Evolutionary conservation across 2,797 vertebrate genomes (phyloP), one percentile per base, ranked within the genome.

Genomic region (Dendrocincla tyrannina): DNA sequence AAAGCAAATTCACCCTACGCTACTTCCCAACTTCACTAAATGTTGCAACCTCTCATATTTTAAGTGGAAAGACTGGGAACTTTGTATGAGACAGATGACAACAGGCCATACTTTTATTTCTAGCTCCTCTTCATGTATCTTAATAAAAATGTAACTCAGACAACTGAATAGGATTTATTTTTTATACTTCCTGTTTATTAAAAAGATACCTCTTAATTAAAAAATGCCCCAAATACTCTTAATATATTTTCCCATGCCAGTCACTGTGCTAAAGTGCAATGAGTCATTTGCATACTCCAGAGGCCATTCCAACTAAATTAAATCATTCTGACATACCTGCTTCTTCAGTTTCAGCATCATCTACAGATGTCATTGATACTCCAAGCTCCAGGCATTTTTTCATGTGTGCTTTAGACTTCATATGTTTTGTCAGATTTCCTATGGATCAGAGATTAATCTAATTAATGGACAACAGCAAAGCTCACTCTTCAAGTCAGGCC

Each of bases 371-470:
- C 98, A 99, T 99, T 32, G 99, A 99, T 95, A 99, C 99, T 59
- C 99, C 99, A 89, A 99, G 96, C 97, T 99, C 99, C 97, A 99
- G 98, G 98, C 99, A 99, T 98, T 99, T 99, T 97, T 99, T 99
- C 98, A 99, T 99, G 95, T 99, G 99, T 96, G 99, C 99, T 98
- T 99, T 99, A 41, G 99, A 99, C 97, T 99, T 99, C 99, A 99
- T 99, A 98, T 99, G 99, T 98, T 99, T 99, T 13, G 99, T 99
- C 96, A 99, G 98, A 97, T 99, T 99, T 98, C 99, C 99, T 99
- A 19, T 23, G 72, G 86, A 78, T 81, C 63, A 91, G 78, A 96
- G 69, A 93, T 92, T 59, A 75, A 62, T 53, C n/a, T 78, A 79
- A 97, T 96, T 79, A 98, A 92, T 0, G 17, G 72, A 88, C 39